Evolutionary conservation across 2,113 vertebrate species (phyloP).

Genomic region (Tragelaphus imberbis): DNA sequence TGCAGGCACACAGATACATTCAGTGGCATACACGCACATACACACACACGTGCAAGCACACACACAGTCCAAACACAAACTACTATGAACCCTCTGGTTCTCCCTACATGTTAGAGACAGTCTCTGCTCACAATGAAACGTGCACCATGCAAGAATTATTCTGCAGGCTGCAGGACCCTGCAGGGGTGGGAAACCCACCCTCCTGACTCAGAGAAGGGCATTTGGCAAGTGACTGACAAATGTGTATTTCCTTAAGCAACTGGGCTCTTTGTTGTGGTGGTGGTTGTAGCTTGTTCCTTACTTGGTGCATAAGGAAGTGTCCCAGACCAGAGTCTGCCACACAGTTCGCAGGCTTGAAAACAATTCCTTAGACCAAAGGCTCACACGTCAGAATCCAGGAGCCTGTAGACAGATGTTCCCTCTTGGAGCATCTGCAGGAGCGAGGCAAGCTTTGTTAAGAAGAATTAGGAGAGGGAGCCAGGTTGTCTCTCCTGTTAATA

Average conservation of each 20-base stretch:
- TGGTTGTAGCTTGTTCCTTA: background rate
- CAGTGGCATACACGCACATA: background rate
- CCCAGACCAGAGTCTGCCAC: background rate
- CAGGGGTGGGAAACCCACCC: background rate
- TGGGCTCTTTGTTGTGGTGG: background rate
- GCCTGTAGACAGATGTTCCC: rapidly evolving
- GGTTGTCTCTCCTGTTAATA: background rate
- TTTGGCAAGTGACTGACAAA: background rate
- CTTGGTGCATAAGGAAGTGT: background rate
- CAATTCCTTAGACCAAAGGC: background rate
- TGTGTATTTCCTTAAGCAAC: background rate
- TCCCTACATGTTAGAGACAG: background rate
- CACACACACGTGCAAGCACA: background rate
- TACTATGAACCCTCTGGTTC: background rate
- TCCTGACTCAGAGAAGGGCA: background rate
- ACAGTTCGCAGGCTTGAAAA: background rate
- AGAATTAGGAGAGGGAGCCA: too few species aligned
- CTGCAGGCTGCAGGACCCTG: too few species aligned
- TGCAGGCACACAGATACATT: background rate
- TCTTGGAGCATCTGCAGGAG: background rate
- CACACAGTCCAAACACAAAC: background rate
- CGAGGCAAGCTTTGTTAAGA: background rate
- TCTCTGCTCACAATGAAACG: background rate
- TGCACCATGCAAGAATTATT: background rate
- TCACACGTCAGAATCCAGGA: background rate